These are phyloP conservation scores for Trematomus loennbergii DNA, from an alignment of 2,113 vertebrate genomes.

Conservation along the genomic window DNA sequence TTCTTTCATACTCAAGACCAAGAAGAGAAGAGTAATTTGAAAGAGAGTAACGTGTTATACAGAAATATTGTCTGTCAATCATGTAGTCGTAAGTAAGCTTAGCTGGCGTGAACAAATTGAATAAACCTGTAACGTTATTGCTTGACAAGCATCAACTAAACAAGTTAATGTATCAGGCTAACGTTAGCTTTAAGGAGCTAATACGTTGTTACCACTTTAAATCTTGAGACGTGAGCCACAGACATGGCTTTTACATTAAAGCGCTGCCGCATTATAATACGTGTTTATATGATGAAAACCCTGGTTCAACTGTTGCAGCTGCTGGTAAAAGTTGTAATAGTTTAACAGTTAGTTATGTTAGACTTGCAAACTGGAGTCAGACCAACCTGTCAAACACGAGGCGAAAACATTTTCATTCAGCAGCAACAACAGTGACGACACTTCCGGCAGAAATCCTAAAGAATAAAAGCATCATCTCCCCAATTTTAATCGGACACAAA, in stretches of 20 bases:
- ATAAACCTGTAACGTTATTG: not conserved
- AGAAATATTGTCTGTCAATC: not conserved
- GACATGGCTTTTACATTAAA: not conserved
- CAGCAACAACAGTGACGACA: not conserved
- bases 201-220: conserved; percentile 27
- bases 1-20: not conserved
- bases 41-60: not conserved
- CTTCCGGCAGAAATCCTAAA: conserved; percentile 34
- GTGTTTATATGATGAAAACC: not conserved
- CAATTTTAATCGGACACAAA: not conserved
- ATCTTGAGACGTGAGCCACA: not conserved
- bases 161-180: conserved; percentile 47
- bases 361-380: conserved; percentile 2
- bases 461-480: conserved; percentile 29
- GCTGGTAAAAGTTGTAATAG: too few species aligned
- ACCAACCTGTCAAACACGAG: conserved; percentile 67
- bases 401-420: conserved; percentile 21
- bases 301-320: not conserved
- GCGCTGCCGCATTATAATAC: not conserved
- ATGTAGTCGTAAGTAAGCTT: not conserved
- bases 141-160: too few species aligned
- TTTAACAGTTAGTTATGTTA: not conserved
- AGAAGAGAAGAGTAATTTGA: not conserved
- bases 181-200: conserved; percentile 56
- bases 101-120: not conserved